These are phyloP conservation scores for Electrophaes corylata DNA, from an alignment of 2,888 invertebrate genomes.

Conservation along the genomic window DNA sequence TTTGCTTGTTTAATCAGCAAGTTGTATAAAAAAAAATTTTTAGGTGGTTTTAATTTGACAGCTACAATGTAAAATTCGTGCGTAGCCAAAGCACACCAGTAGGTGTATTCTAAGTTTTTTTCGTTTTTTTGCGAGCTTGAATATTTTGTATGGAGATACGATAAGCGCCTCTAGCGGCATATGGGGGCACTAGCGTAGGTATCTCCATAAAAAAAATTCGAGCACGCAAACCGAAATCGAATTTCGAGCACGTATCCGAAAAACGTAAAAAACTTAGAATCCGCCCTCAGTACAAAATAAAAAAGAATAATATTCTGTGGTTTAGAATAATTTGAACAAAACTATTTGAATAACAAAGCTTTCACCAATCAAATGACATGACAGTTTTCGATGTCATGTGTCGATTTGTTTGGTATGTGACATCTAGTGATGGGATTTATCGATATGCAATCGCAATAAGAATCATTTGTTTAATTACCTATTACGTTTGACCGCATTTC, in stretches of 20 bases:
- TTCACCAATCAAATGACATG: conserved; percentile 43
- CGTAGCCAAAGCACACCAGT: too few relatives aligned
- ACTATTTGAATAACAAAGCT: conserved; percentile 26
- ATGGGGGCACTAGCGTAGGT: too few relatives aligned
- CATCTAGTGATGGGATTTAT: conserved; percentile 49
- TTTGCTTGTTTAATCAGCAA: too few relatives aligned
- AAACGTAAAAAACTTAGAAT: neutral
- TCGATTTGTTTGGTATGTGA: conserved; percentile 51
- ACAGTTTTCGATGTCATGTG: conserved; percentile 53
- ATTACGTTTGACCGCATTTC: conserved; percentile 25
- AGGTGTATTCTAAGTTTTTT: too few relatives aligned
- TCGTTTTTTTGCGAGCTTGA: too few relatives aligned
- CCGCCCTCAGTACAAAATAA: neutral
- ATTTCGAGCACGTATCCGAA: neutral
- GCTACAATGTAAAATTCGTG: too few relatives aligned
- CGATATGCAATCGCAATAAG: conserved; percentile 44
- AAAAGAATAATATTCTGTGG: neutral
- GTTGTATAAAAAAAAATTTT: too few relatives aligned
- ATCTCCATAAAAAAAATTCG: too few relatives aligned
- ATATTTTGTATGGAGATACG: too few relatives aligned
- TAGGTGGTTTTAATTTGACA: too few relatives aligned
- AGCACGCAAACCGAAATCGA: too few relatives aligned
- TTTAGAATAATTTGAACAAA: neutral
- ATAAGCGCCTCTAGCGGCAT: too few relatives aligned
- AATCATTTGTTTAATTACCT: conserved; percentile 28